Conservation (phyloP, 2,888 invertebrate species). For the Enchytraeus crypticus region DNA sequence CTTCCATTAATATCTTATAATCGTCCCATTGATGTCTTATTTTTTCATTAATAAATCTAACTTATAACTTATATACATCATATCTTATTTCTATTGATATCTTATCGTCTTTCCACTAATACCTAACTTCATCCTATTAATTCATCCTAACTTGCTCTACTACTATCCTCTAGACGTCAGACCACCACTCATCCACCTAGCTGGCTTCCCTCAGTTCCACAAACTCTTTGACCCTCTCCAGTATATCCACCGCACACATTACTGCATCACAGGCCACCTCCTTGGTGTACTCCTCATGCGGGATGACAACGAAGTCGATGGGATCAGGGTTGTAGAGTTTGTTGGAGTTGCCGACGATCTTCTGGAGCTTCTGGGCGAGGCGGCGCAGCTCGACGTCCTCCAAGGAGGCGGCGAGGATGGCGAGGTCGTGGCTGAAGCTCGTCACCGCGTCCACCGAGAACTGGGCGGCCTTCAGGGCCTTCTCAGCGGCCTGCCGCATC, state of each 20-base stretch:
- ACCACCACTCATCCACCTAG: background rate
- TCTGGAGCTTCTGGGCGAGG: conserved; percentile 18
- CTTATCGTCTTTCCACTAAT: too few species aligned
- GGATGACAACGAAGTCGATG: conserved; percentile 17
- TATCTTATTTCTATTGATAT: too few species aligned
- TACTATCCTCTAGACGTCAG: too few species aligned
- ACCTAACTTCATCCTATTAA: too few species aligned
- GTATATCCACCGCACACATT: conserved; percentile 18
- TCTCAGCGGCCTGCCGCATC: conserved; percentile 13
- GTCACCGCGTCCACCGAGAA: conserved; percentile 19
- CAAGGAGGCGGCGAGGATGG: conserved; percentile 15
- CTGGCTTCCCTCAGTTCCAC: conserved; percentile 18
- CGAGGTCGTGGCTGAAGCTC: conserved; percentile 20
- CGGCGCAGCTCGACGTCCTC: conserved; percentile 18
- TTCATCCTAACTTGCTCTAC: too few species aligned
- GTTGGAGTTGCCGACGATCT: conserved; percentile 20
- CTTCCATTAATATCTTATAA: too few species aligned
- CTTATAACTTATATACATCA: too few species aligned
- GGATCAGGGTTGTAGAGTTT: conserved; percentile 18
- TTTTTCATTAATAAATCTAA: too few species aligned
- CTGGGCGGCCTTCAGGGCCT: conserved; percentile 19
- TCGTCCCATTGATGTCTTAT: too few species aligned
- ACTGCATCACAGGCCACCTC: conserved; percentile 19
- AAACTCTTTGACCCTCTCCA: conserved; percentile 23
- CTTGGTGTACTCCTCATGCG: conserved; percentile 18